These are phyloP conservation scores for Crossaster papposus DNA, from an alignment of 53 echinoderm and acorn worm genomes.

Conservation along the genomic window DNA sequence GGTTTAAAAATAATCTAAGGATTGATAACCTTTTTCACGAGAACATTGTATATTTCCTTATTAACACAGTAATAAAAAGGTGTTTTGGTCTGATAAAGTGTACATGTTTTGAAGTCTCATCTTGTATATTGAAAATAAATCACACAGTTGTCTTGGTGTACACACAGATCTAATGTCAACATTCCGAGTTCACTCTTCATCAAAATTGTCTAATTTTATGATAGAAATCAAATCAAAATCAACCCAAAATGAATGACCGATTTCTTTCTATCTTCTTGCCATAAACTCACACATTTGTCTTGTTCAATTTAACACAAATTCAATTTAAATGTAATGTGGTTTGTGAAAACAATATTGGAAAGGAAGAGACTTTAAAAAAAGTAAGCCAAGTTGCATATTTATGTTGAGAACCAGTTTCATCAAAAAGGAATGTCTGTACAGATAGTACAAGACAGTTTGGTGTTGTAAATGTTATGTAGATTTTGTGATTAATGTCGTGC, in stretches of 20 bases:
- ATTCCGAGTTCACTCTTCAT: not conserved
- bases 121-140: not conserved
- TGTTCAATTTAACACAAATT: not conserved
- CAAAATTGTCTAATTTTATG: not conserved
- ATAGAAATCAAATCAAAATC: not conserved
- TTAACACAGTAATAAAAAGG: no score
- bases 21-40: not conserved
- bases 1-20: no score
- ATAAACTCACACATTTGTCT: not conserved
- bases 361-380: not conserved
- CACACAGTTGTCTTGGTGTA: not conserved
- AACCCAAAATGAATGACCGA: not conserved
- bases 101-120: not conserved
- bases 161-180: not conserved
- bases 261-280: not conserved
- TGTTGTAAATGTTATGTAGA: not conserved
- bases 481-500: slow-evolving; percentile 36
- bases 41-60: not conserved
- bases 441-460: not conserved
- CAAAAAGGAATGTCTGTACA: not conserved
- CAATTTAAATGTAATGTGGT: not conserved
- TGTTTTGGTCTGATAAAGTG: not conserved
- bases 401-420: not conserved
- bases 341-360: no score
- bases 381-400: not conserved